Evolutionary conservation across 1,140 invertebrate genomes (phyloP).

Genomic region (Calephelis virginiensis): DNA sequence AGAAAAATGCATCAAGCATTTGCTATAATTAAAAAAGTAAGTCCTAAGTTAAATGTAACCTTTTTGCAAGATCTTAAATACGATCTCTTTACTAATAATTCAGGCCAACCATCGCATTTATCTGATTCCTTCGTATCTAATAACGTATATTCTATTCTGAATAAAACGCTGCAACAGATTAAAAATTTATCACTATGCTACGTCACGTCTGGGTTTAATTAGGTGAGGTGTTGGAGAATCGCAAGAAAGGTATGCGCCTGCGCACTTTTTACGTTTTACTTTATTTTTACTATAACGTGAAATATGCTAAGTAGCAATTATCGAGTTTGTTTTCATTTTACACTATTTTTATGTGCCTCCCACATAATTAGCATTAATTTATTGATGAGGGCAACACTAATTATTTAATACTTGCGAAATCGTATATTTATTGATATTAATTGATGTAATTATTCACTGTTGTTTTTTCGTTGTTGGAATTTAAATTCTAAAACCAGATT

Average conservation of each 20-base stretch:
- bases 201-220: constrained; percentile 65
- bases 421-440: constrained; percentile 12
- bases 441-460: constrained; percentile 1
- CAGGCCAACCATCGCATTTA: constrained; percentile 19
- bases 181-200: constrained; percentile 61
- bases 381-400: constrained; percentile 4
- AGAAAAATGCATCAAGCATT: background rate
- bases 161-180: constrained; percentile 41
- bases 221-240: constrained; percentile 49
- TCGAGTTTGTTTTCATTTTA: constrained; percentile 27
- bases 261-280: constrained; percentile 39
- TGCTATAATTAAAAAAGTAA: background rate
- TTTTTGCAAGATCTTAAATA: constrained; percentile 13
- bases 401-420: constrained; percentile 1
- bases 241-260: constrained; percentile 43
- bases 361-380: constrained; percentile 13
- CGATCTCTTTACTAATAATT: constrained; percentile 7
- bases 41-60: constrained; percentile 6
- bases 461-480: background rate
- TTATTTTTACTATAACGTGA: constrained; percentile 20
- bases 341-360: constrained; percentile 6
- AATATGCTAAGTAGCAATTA: constrained; percentile 35
- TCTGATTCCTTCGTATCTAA: constrained; percentile 23
- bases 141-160: constrained; percentile 21
- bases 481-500: background rate